These are phyloP conservation scores for Cisticola juncidis DNA, from an alignment of 2,113 vertebrate genomes.

Conservation along the genomic window DNA sequence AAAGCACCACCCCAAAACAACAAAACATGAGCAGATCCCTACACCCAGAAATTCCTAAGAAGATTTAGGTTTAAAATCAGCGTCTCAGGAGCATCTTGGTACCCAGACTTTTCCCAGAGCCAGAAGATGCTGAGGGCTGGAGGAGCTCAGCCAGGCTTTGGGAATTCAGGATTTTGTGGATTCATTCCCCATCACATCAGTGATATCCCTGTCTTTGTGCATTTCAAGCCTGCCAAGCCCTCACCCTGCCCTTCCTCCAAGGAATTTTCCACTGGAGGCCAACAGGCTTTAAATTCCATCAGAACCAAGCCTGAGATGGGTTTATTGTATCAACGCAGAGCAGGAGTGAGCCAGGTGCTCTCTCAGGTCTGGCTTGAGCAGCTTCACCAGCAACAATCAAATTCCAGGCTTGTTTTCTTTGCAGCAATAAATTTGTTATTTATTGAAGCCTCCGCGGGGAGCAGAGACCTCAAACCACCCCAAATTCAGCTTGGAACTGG, in stretches of 20 bases:
- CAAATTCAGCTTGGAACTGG: not conserved
- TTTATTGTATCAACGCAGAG: not conserved
- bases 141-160: not conserved
- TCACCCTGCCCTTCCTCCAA: not conserved
- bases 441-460: not conserved
- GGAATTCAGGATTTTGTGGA: not conserved
- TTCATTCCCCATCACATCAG: not conserved
- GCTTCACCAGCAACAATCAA: not conserved
- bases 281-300: not conserved
- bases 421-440: not conserved
- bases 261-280: not conserved
- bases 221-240: not conserved
- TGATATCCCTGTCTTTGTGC: not conserved
- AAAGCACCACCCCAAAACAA: not conserved
- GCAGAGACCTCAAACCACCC: not conserved
- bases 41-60: not conserved
- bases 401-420: not conserved
- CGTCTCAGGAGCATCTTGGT: not conserved
- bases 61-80: not conserved
- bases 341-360: not conserved
- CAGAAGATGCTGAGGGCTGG: not conserved
- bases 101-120: not conserved
- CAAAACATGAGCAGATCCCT: not conserved
- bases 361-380: not conserved
- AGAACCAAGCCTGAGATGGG: rapidly evolving